phyloP scores from a whole-genome alignment of 2,113 vertebrate genomes.

The Dascyllus trimaculatus region DNA sequence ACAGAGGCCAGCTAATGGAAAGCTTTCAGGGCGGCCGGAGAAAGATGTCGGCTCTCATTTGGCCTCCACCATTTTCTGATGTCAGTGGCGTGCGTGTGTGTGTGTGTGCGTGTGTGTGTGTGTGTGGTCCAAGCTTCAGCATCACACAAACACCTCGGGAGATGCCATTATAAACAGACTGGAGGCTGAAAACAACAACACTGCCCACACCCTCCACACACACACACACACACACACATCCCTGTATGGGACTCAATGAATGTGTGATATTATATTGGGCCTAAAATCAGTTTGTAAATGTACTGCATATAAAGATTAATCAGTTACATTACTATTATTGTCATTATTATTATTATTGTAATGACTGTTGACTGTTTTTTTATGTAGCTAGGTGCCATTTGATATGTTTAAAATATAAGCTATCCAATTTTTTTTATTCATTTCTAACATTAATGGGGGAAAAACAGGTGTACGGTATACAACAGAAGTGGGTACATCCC shows the following conservation, averaged over 20 bases:
- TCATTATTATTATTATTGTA: no score
- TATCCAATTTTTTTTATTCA: no score
- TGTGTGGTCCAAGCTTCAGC: constrained; percentile 27
- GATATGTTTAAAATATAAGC: no score
- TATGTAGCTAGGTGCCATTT: no score
- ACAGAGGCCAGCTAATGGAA: constrained; percentile 92
- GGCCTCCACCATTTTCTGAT: constrained; percentile 86
- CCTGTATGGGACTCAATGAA: neutral
- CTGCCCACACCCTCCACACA: neutral
- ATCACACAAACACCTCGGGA: constrained; percentile 60
- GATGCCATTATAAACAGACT: constrained; percentile 55
- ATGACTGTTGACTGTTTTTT: no score
- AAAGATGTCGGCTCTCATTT: constrained; percentile 90
- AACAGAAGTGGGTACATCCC: no score
- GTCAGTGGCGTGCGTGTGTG: constrained; percentile 71
- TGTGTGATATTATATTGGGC: neutral
- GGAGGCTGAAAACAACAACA: constrained; percentile 62
- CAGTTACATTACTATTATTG: neutral
- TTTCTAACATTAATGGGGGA: no score
- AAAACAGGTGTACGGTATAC: no score
- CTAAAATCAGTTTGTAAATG: neutral
- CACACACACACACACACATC: neutral
- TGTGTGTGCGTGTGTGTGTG: neutral
- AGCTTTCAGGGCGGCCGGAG: constrained; percentile 92
- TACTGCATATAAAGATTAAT: neutral